phyloP scores from a whole-genome alignment of 2,888 invertebrate genomes.

The Dryadula phaetusa region DNA sequence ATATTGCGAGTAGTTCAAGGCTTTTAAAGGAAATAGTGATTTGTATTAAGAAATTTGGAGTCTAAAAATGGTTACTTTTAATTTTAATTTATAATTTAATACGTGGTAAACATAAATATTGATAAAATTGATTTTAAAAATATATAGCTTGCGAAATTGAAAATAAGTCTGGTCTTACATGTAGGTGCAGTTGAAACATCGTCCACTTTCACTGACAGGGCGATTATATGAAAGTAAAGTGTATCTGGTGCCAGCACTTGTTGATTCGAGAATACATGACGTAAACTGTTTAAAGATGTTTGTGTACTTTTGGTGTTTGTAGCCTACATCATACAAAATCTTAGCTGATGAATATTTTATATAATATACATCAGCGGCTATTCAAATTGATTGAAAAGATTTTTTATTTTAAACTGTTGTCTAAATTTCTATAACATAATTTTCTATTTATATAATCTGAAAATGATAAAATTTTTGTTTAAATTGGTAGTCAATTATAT shows the following conservation, averaged over 20 bases:
- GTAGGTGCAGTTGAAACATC: conserved; percentile 53
- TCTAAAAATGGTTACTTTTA: background rate
- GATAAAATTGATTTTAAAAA: conserved; percentile 29
- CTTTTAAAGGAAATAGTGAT: conserved; percentile 4
- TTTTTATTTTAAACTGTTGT: background rate
- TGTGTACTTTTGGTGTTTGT: background rate
- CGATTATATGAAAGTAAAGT: conserved; percentile 49
- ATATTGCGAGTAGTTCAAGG: conserved; percentile 14
- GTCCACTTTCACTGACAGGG: conserved; percentile 66
- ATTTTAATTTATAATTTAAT: background rate
- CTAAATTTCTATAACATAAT: background rate
- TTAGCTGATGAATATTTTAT: background rate
- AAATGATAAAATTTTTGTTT: too few species aligned
- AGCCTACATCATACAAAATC: background rate
- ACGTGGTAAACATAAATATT: background rate
- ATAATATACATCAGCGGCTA: background rate
- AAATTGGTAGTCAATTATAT: too few species aligned
- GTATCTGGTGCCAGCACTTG: conserved; percentile 37
- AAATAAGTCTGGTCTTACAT: conserved; percentile 45
- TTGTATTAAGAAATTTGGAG: conserved; percentile 4
- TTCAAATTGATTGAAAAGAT: background rate
- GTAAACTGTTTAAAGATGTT: conserved; percentile 21
- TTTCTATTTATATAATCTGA: background rate
- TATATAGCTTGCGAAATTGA: conserved; percentile 46
- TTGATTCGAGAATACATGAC: conserved; percentile 38